Base-by-base conservation (phyloP, 2,888 invertebrate species). In the Beris morrisii region DNA sequence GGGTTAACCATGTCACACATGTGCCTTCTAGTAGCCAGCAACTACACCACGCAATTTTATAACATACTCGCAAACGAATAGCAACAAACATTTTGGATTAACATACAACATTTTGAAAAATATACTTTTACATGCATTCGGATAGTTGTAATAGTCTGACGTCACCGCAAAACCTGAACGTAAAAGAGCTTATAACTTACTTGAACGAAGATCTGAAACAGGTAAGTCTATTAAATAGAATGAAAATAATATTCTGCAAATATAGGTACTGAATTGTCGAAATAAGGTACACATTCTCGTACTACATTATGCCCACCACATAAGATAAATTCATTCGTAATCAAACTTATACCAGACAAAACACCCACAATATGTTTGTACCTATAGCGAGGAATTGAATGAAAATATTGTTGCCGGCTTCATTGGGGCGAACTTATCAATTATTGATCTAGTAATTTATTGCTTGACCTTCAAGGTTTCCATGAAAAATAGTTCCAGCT, bases 371-470 rank as follows among this genome's bases (percentile, higher is more conserved):
- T 7, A 4, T 15, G 32, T 5, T 22, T 22, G 22, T 22, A 22
- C 22, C 22, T 28, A 32, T 11, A 55, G 38, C 53, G 31, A 7
- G 11, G 38, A 55, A 55, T 56, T 22, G 56, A 43, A 56, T 43
- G 43, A 13, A 43, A 56, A 43, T 31, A 55, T 22, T 43, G 22
- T 54, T 31, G 38, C 43, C 38, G 30, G 13, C 43, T 38, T 9
- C 5, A 38, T 38, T 52, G 38, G 11, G 43, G 22, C 50, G 38
- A 52, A 61, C 61, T 61, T 61, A 61, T 61, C 61, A 61, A 61
- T 61, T 61, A 61, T 61, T 61, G 61, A 61, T 50, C 61, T 15
- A 9, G 13, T 59, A 32, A 52, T 61, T 61, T 50, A 61, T 61
- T 50, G 52, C 22, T 43, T 61, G 61, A 61, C 61, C 61, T 61